Base-by-base conservation (phyloP, 2,888 invertebrate species). In the Euclidia mi region DNA sequence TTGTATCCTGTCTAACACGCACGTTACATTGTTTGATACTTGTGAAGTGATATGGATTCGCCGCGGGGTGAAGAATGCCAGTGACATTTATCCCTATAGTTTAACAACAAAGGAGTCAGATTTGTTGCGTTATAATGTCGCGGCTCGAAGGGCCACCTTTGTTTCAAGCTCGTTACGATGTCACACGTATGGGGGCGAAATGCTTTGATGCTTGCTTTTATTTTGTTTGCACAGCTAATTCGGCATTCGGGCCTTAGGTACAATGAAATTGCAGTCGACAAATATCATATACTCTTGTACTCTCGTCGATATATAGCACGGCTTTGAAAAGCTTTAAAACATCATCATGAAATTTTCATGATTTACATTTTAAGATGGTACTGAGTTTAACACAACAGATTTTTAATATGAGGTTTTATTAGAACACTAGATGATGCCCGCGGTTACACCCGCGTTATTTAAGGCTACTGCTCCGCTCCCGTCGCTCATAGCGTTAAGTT, bases 71-170 rank as follows among this genome's bases (percentile, higher is more conserved):
- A 73, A 73, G 66, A 64, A 79, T 85, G 89, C 66, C 74, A 63
- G 68, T 88, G 90, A 88, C 89, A 89, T 90, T 91, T 88, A 89
- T 89, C 82, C 84, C 71, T 83, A 85, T 86, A 86, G 84, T 85
- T 85, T 81, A 77, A 79, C 80, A 86, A 89, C 89, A 90, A 90
- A 87, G 85, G 85, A 87, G 74, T 78, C 68, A 79, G 78, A 85
- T 85, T 84, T 81, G 79, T 81, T 78, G 73, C 71, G 78, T 79
- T 83, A 84, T 87, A 84, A 86, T 85, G 87, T 82, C 84, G 80
- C 71, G 61, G 68, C 41, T 65, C 66, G 75, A 79, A 76, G 71
- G n/a, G 71, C 60, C 74, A 76, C 81, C 81, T 82, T 88, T 89
- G 85, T 87, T 80, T 52, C 73, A 44, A 72, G 61, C 66, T 74